phyloP scores from a whole-genome alignment of 2,113 vertebrate species.

The Daubentonia madagascariensis region DNA sequence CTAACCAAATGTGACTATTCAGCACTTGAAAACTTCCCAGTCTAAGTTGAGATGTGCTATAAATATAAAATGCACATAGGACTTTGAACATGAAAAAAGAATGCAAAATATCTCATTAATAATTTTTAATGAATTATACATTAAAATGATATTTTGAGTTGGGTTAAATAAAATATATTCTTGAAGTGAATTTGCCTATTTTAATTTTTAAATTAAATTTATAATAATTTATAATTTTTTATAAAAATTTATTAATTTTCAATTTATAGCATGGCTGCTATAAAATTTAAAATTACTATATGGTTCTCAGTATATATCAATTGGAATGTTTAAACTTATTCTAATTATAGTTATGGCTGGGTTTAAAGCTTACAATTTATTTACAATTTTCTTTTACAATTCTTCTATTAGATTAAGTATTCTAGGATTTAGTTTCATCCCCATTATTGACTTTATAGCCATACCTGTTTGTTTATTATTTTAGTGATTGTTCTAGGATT shows the following conservation, averaged over 20 bases:
- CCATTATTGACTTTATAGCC: background rate
- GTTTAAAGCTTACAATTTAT: background rate
- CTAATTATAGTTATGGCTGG: background rate
- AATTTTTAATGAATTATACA: background rate
- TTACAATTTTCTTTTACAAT: background rate
- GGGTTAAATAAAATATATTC: background rate
- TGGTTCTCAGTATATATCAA: background rate
- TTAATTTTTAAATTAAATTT: background rate
- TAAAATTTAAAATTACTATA: background rate
- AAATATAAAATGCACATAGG: background rate
- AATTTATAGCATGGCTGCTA: too few species aligned
- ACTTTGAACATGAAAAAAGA: background rate
- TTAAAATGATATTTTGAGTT: background rate
- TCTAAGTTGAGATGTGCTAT: background rate
- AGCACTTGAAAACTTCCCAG: background rate
- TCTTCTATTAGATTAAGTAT: background rate
- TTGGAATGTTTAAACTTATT: background rate
- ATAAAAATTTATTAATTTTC: too few species aligned
- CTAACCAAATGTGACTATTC: background rate
- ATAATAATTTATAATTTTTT: too few species aligned
- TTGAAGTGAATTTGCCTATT: background rate
- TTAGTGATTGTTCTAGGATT: background rate
- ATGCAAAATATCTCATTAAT: background rate
- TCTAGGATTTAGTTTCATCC: background rate
- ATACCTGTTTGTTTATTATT: background rate